These are phyloP conservation scores for Erpornis zantholeuca DNA, from an alignment of 2,113 vertebrate genomes.

Conservation along the genomic window DNA sequence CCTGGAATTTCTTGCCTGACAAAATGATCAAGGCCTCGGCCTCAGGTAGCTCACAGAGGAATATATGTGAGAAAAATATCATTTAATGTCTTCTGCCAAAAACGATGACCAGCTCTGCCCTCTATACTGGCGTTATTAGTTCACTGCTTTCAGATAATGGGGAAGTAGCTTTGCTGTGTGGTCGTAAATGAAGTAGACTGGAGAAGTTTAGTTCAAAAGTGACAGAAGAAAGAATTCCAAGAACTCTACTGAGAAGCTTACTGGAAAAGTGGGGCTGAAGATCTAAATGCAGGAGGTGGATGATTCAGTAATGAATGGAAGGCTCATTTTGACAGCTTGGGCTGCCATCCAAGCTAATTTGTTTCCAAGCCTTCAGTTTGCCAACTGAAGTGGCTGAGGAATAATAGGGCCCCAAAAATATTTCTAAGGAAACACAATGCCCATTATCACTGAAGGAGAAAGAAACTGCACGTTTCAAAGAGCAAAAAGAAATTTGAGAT, in stretches of 20 bases:
- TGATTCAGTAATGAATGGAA: slow-evolving; percentile 59
- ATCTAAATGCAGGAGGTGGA: slow-evolving; percentile 48
- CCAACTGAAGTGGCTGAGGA: slow-evolving; percentile 65
- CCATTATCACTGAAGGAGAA: slow-evolving; percentile 64
- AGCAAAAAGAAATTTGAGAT: slow-evolving; percentile 58
- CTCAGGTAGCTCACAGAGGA: not conserved
- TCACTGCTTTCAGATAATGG: slow-evolving; percentile 56
- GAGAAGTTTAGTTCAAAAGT: slow-evolving; percentile 39
- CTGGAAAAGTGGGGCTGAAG: slow-evolving; percentile 33
- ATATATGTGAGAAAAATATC: not conserved
- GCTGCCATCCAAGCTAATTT: slow-evolving; percentile 69
- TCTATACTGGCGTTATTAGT: not conserved
- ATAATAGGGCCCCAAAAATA: slow-evolving; percentile 71
- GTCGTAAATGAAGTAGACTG: slow-evolving; percentile 26
- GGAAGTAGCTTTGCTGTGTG: slow-evolving; percentile 46
- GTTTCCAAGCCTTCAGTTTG: slow-evolving; percentile 65
- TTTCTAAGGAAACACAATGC: slow-evolving; percentile 63
- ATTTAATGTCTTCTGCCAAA: slow-evolving; percentile 38
- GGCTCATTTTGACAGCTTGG: slow-evolving; percentile 61
- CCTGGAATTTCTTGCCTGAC: not conserved
- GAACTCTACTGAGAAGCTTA: slow-evolving; percentile 44
- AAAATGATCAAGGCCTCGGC: slow-evolving; percentile 11
- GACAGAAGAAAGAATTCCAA: slow-evolving; percentile 15
- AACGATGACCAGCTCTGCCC: slow-evolving; percentile 25
- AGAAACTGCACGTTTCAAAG: slow-evolving; percentile 55